phyloP scores from a whole-genome alignment of 2,113 vertebrate genomes.

The Laterallus jamaicensis region DNA sequence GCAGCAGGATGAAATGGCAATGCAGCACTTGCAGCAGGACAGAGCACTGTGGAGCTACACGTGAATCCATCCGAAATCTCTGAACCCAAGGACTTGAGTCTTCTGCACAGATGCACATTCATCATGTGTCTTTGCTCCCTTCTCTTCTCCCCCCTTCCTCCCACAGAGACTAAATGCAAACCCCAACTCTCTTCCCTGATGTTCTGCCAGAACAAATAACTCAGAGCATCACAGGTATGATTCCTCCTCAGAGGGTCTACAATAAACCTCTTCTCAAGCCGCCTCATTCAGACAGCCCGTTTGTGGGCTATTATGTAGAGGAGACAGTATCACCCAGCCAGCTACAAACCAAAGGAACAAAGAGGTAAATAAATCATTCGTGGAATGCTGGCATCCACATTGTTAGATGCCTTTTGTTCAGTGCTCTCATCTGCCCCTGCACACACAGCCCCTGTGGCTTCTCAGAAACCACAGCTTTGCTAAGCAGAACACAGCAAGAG shows the following conservation, averaged over 20 bases:
- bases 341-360: constrained; percentile 15
- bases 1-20: not conserved
- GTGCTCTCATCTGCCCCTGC: not conserved
- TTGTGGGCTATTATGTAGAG: not conserved
- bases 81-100: not conserved
- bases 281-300: not conserved
- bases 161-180: not conserved
- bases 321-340: not conserved
- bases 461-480: not conserved
- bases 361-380: constrained; percentile 1
- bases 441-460: not conserved
- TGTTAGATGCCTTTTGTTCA: not conserved
- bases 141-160: not conserved
- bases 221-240: not conserved
- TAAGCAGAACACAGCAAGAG: not conserved
- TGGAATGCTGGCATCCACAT: not conserved
- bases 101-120: not conserved
- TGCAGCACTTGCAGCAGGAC: not conserved
- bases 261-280: not conserved
- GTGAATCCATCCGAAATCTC: not conserved
- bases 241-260: not conserved
- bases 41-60: not conserved
- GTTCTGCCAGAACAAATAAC: not conserved
- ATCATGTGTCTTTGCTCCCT: not conserved
- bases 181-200: not conserved